Base-by-base conservation (phyloP, 1,140 invertebrate species). In the Drosophila arawakana region DNA sequence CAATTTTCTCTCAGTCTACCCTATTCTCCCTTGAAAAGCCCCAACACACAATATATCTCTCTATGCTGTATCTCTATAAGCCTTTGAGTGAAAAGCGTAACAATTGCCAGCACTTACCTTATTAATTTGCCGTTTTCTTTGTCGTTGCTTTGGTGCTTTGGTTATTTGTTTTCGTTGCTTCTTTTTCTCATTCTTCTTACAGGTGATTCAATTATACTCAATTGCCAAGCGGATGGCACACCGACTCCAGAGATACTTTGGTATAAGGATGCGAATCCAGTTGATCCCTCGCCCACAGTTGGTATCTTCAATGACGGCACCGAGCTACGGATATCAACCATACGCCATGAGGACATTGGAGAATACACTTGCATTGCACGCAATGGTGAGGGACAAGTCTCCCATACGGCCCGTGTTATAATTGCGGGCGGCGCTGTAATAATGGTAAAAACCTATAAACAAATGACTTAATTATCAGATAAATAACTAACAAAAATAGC, bases 291-390 rank as follows among this genome's bases (percentile, higher is more conserved):
- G 49, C 94, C 95, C 44, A 97, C 96, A 47, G 95, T 97, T 91
- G 96, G 96, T 80, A 97, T 97, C 79, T 97, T 97, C 93, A 97
- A 97, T 93, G 96, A 98, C 93, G 97, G 97, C 74, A 98, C 97
- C 25, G 97, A 98, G 92, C 94, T 98, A 59, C 95, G 97, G 82
- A 98, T 99, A 91, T 96, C 96, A 73, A 97, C 96, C 91, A 96
- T 99, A 83, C 95, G 97, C 77, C 96, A 96, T 92, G 96, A 97
- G 82, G 98, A 99, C 92, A 98, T 98, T 76, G 98, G 98, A 13
- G 97, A 98, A 93, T 99, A 99, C 92, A 97, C 96, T 61, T 99
- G 98, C 94, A 97, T 97, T 80, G 98, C 98, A 73, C 95, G 96
- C 70, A 99, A 99, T 93, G 96, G 97, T 74, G 97, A 99, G 93